A percentile compares a stretch with the other conserved stretches of the same genome.
These are phyloP conservation scores for Ceryle rudis DNA, from an alignment of 2,797 vertebrate species.

Conservation along the genomic window DNA sequence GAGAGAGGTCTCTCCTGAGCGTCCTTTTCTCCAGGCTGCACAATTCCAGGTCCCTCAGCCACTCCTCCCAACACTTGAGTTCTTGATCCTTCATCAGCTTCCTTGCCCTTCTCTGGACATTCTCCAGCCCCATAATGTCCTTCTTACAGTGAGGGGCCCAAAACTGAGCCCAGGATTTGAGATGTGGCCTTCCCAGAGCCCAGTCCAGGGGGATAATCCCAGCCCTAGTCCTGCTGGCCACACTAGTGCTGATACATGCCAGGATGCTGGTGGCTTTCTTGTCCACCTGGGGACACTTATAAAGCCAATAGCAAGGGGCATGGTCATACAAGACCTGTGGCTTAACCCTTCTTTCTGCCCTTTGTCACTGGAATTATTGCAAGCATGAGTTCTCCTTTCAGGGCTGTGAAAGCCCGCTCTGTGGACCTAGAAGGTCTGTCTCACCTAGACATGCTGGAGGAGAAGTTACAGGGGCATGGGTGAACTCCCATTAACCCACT, in stretches of 20 bases:
- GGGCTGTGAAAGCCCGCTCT: neutral
- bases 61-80: neutral
- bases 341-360: neutral
- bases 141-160: neutral
- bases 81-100: neutral
- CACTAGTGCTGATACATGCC: neutral
- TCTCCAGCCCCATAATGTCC: neutral
- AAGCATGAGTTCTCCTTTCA: neutral
- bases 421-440: neutral
- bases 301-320: rapidly evolving
- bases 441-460: neutral
- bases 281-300: neutral
- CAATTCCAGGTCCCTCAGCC: neutral
- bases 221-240: neutral
- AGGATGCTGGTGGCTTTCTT: too few species aligned
- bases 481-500: neutral
- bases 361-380: neutral
- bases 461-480: neutral
- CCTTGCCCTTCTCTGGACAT: neutral
- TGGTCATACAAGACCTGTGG: rapidly evolving
- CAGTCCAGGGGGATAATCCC: neutral
- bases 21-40: neutral
- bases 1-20: neutral
- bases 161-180: neutral
- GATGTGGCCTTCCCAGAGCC: neutral